A percentile compares a stretch with the other conserved stretches of the same genome.
Evolutionary conservation across 2,113 vertebrate species (phyloP).

Genomic region (Epinephelus fuscoguttatus): DNA sequence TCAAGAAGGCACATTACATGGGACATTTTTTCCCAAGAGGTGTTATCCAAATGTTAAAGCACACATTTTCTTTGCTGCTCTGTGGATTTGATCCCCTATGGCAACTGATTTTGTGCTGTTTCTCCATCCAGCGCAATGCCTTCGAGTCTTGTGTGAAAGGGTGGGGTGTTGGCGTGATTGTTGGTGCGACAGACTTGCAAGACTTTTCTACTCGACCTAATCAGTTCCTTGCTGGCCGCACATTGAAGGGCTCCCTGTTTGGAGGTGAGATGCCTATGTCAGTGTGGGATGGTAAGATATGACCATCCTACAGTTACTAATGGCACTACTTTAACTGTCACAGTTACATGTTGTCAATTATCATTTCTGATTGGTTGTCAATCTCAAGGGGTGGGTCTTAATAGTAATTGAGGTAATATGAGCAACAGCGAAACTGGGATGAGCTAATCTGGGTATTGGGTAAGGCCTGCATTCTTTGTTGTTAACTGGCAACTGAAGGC

Average conservation of each 20-base stretch:
- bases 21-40: too few species aligned
- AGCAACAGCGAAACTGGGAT: not conserved
- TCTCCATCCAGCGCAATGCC: slow-evolving; percentile 82
- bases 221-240: slow-evolving; percentile 84
- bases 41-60: not conserved
- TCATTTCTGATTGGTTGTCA: not conserved
- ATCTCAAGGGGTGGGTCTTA: not conserved
- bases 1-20: too few species aligned
- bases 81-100: not conserved
- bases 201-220: slow-evolving; percentile 82
- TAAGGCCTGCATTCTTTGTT: not conserved
- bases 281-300: slow-evolving; percentile 3
- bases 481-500: not conserved
- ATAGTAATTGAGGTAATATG: not conserved
- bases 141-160: slow-evolving; percentile 84
- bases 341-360: not conserved
- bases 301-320: not conserved
- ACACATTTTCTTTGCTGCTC: not conserved
- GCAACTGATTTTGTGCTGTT: not conserved
- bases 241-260: slow-evolving; percentile 85
- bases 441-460: not conserved
- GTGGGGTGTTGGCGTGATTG: slow-evolving; percentile 87
- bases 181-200: slow-evolving; percentile 84
- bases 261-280: slow-evolving; percentile 84
- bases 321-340: slow-evolving; percentile 28